Evolutionary conservation across 2,797 vertebrate species (phyloP).

Genomic region (Notamacropus eugenii): DNA sequence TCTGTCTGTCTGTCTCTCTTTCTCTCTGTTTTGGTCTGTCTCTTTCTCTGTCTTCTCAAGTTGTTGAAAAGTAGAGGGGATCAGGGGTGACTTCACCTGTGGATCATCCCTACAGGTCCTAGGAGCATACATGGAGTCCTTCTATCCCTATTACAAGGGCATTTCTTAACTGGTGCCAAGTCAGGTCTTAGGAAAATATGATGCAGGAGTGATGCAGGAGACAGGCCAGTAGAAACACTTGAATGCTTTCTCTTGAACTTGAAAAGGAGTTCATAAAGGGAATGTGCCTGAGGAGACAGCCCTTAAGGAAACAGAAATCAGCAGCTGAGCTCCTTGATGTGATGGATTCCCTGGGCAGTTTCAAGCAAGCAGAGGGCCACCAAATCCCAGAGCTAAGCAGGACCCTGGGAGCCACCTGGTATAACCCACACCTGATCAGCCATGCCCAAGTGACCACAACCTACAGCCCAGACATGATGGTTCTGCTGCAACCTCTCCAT

Average conservation of each 20-base stretch:
- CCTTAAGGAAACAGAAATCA: background rate
- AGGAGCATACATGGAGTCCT: background rate
- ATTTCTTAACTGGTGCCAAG: background rate
- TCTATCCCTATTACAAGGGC: background rate
- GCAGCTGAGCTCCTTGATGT: background rate
- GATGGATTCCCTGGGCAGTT: background rate
- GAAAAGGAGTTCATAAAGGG: background rate
- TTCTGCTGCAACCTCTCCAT: background rate
- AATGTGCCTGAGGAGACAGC: background rate
- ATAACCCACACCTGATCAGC: background rate
- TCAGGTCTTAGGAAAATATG: background rate
- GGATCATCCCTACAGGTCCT: background rate
- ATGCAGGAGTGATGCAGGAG: background rate
- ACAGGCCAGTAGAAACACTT: background rate
- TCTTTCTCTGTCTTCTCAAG: background rate
- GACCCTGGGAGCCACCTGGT: constrained; percentile 25
- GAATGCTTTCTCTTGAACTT: background rate
- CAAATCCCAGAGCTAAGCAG: constrained; percentile 51
- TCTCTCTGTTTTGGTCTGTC: background rate
- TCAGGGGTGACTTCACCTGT: background rate
- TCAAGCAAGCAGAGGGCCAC: background rate
- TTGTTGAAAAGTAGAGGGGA: background rate
- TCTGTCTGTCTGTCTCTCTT: too few species aligned
- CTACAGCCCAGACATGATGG: too few species aligned
- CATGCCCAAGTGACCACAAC: background rate